Base-by-base conservation (phyloP, 2,797 vertebrate genomes). In the Sebastes alutus region DNA sequence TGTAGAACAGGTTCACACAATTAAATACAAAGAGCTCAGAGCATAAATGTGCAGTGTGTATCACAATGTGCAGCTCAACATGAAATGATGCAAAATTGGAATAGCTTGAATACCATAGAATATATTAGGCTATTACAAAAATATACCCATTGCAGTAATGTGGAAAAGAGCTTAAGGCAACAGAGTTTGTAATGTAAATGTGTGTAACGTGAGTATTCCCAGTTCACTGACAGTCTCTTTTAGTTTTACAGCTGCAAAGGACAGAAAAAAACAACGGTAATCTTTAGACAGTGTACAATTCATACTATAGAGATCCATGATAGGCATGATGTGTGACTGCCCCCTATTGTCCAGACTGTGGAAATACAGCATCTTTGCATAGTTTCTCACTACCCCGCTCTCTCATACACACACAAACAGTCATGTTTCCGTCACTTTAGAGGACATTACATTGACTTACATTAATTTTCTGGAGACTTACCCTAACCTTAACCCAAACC, bases 141-240 rank as follows among this genome's bases (percentile, higher is more conserved):
- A 82, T 72, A 86, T 32, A 66, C n/a, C 74, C 54, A 71, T 14
- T 69, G 23, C 30, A 77, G 72, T 65, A 33, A 83, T 55, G 42
- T 72, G 67, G 85, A 75, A n/a, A 38, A 73, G 38, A 78, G 69
- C 77, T 87, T 92, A 93, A 94, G 92, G 92, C 93, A 90, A 88
- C 66, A 64, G 25, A 81, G 77, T 85, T 69, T 81, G 61, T 38
- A 23, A 64, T 56, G 74, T 73, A 79, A 81, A 88, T 64, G 67
- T 80, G 27, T 49, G 46, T 18, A 20, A 68, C 52, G 7, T 29
- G 32, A 80, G 30, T 49, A 25, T 58, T 58, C 6, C 22, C 30
- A 56, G 27, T 82, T 71, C 29, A 75, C 20, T 52, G 64, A 56
- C 25, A 38, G 25, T 66, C 49, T 68, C 4, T 49, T 38, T 11